phyloP scores from a whole-genome alignment of 2,888 invertebrate species.

The Alentia gelatinosa region DNA sequence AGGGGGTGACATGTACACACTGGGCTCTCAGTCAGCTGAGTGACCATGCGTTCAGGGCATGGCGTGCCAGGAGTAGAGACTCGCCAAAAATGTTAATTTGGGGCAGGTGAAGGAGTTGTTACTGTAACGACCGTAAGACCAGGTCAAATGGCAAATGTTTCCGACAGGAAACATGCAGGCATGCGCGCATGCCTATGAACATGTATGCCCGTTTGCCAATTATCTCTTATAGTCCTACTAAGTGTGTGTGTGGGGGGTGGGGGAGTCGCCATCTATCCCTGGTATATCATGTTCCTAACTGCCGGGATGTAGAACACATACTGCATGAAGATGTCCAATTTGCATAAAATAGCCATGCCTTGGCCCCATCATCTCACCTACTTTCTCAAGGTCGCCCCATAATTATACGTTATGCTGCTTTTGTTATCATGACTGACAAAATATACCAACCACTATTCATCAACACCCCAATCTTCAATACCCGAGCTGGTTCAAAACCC shows the following conservation, averaged over 20 bases:
- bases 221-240: not conserved
- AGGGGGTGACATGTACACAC: not conserved
- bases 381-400: not conserved
- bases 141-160: conserved; percentile 30
- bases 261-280: not conserved
- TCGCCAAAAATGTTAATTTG: conserved; percentile 17
- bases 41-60: not conserved
- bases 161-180: not conserved
- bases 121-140: conserved; percentile 4
- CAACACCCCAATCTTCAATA: not conserved
- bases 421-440: conserved; percentile 1
- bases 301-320: not conserved
- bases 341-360: too few species aligned
- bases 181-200: not conserved
- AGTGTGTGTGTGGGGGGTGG: not conserved
- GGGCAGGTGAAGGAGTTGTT: conserved; percentile 1
- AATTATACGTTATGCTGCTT: not conserved
- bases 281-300: too few species aligned
- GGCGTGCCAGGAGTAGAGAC: not conserved
- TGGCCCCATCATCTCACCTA: not conserved
- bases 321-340: not conserved
- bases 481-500: not conserved
- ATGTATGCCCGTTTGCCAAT: not conserved
- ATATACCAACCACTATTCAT: not conserved
- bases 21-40: not conserved